Evolutionary conservation across 2,888 invertebrate genomes (phyloP), one percentile per base, ranked within the genome.

Genomic region (Endotricha flammealis): DNA sequence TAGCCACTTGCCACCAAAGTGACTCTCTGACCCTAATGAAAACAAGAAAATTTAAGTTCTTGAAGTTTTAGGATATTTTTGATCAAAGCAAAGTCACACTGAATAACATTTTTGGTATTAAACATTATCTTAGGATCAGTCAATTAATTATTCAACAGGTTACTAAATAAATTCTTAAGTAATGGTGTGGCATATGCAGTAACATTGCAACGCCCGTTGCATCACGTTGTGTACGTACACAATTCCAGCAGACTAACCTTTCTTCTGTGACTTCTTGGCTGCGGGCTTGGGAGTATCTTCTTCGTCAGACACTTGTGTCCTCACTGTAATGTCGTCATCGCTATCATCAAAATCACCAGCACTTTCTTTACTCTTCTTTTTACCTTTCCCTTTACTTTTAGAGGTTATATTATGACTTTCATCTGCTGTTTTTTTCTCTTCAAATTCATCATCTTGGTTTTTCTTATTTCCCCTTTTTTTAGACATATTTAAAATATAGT

Each of bases 391-490:
- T 65, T 88, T 89, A 39, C 64, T 68, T 73, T 89, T 89, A 54
- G 87, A 86, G 87, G 87, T 88, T 87, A 87, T 50, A 43, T 79
- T 81, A 41, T 58, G 61, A 50, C 47, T 54, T 36, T 82, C 83
- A 42, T 64, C 67, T 22, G 57, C 48, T 32, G 49, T 36, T 37
- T 70, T 70, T 47, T 77, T 82, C 12, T 80, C 76, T 32, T 88
- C 88, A 29, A 88, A 70, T 34, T 88, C 88, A 12, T 89, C 88
- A 28, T 89, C 89, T 1, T 88, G 57, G 51, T 86, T 88, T 57
- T 90, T 91, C 57, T 89, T 90, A 46, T 76, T 82, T 36, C 87
- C 88, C 43, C 81, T 87, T 67, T 88, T 90, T 62, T 90, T 90
- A 4, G 90, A 90, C 90, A 90, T 91, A 28, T 49, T 62, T 3